Evolutionary conservation across 2,888 invertebrate genomes (phyloP), one percentile per base, ranked within the genome.

Genomic region (Pogonocherus hispidulus): DNA sequence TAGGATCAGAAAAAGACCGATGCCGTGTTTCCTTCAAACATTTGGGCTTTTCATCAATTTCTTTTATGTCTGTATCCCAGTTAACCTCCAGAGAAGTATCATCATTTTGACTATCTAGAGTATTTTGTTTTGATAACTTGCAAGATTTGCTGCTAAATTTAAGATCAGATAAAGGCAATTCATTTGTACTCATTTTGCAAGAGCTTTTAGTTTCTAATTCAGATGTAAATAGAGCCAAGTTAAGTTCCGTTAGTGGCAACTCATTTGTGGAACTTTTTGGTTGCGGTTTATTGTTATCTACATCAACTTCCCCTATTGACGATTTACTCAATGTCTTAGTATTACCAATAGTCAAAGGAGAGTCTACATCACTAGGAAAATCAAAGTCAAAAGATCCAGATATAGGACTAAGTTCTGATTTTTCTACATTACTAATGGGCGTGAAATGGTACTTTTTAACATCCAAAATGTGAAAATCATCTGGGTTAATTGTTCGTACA

Each of bases 241-340:
- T 85, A 27, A 84, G 73, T 75, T 84, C 89, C 67, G 91, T 91
- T 77, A 91, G 84, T 66, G 91, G 91, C 78, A 91, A 85, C 85
- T 91, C 91, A 86, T 91, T 91, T 71, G 91, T 91, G n/a, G 91
- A 88, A 63, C 64, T 72, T 5, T 65, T 27, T 3, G 66, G 62
- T 20, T 37, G 54, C 66, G 60, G 51, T 76, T 78, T 47, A 67
- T 70, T 35, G 73, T 67, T 3, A 71, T 76, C 67, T 59, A 72
- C 19, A 46, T 16, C 4, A 20, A 51, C 41, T n/a, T 70, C 69
- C 18, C 19, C 47, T 11, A 18, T 32, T 2, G 64, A 66, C 8
- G 59, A 56, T 14, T 59, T 63, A 16, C 22, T 63, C 14, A 64
- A 19, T n/a, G 37, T 51, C 35, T 54, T 69, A 2, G 47, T 22